These are phyloP conservation scores for Papilio polytes DNA, from an alignment of 1,140 invertebrate genomes.

Conservation along the genomic window DNA sequence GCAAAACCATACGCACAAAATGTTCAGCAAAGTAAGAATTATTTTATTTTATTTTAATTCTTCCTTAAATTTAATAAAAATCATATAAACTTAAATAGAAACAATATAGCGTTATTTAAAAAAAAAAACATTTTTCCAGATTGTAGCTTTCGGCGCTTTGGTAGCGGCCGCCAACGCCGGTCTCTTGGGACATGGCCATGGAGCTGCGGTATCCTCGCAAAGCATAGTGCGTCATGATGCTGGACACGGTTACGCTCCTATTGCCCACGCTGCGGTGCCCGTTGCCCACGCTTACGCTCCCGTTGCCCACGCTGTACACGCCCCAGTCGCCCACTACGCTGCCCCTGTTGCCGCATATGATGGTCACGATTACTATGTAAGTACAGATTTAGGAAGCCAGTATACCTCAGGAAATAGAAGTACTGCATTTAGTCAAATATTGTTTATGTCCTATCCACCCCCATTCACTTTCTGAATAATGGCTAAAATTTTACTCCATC, in stretches of 20 bases:
- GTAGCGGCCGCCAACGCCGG: constrained; percentile 62
- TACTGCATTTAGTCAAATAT: no score
- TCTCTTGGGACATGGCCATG: constrained; percentile 50
- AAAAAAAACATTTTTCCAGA: constrained; percentile 47
- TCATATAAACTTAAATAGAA: not conserved
- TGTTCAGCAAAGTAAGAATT: constrained; percentile 61
- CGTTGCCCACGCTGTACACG: constrained; percentile 45
- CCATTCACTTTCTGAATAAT: not conserved
- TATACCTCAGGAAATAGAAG: not conserved
- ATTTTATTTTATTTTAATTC: not conserved
- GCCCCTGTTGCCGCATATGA: constrained; percentile 52
- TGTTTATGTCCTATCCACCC: not conserved
- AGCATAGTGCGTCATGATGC: constrained; percentile 73
- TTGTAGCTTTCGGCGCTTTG: constrained; percentile 59
- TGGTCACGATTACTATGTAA: constrained; percentile 67
- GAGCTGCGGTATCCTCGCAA: constrained; percentile 72
- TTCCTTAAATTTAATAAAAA: not conserved
- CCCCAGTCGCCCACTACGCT: constrained; percentile 52
- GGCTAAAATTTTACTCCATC: not conserved
- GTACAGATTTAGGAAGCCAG: constrained; percentile 29
- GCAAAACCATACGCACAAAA: constrained; percentile 58
- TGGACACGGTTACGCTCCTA: constrained; percentile 56
- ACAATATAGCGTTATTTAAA: not conserved
- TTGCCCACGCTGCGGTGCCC: constrained; percentile 54
- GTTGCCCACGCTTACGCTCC: constrained; percentile 59